phyloP scores from a whole-genome alignment of 2,888 invertebrate genomes.

The Ypsolopha scabrella region DNA sequence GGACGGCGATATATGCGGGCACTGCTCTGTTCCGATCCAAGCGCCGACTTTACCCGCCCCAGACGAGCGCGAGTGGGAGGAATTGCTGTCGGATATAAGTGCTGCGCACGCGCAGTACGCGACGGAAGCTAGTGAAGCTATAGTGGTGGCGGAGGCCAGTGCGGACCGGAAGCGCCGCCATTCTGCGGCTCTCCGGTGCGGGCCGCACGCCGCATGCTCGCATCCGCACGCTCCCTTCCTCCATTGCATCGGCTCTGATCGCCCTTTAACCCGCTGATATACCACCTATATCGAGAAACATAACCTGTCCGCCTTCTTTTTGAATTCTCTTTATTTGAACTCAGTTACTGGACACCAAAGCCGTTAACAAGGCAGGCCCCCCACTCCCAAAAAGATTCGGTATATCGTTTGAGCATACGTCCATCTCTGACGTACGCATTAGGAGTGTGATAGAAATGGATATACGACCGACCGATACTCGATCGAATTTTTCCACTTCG shows the following conservation, averaged over 20 bases:
- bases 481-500: too few species aligned
- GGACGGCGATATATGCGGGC: slow-evolving; percentile 37
- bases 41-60: slow-evolving; percentile 10
- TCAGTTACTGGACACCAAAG: too few species aligned
- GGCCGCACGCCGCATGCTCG: slow-evolving; percentile 15
- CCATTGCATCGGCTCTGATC: slow-evolving; percentile 40
- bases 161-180: slow-evolving; percentile 67
- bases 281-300: too few species aligned
- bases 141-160: slow-evolving; percentile 19
- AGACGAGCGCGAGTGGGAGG: slow-evolving; percentile 68
- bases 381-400: too few species aligned
- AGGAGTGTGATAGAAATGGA: too few species aligned
- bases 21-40: slow-evolving; percentile 22
- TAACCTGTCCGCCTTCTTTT: too few species aligned
- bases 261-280: slow-evolving; percentile 59
- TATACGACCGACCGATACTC: too few species aligned
- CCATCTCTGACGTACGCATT: too few species aligned
- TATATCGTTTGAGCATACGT: too few species aligned
- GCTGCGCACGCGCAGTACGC: slow-evolving; percentile 65
- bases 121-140: slow-evolving; percentile 23
- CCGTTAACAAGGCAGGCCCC: too few species aligned
- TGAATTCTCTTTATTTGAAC: too few species aligned
- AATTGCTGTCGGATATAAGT: slow-evolving; percentile 71
- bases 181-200: slow-evolving; percentile 19
- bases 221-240: slow-evolving; percentile 66